These are phyloP conservation scores for Microtus richardsoni DNA, from an alignment of 2,113 vertebrate species.

Conservation along the genomic window DNA sequence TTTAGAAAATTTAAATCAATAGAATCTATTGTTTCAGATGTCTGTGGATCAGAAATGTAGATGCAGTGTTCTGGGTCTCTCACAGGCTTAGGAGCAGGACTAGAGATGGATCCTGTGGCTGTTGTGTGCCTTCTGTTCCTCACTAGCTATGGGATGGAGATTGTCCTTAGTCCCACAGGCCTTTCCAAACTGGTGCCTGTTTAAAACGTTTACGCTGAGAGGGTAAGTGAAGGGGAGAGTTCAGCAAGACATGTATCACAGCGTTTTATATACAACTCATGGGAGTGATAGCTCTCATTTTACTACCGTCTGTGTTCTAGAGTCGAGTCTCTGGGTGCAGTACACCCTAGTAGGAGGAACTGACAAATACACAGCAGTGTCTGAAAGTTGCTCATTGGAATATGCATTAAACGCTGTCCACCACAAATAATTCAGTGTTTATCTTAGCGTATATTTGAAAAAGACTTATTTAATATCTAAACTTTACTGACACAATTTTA, in stretches of 20 bases:
- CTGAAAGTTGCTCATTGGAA: not conserved
- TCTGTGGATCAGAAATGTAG: not conserved
- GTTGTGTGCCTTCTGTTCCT: not conserved
- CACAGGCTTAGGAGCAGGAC: not conserved
- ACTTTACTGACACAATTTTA: slow-evolving; percentile 12
- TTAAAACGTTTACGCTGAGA: not conserved
- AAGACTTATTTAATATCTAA: not conserved
- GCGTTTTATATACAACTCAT: not conserved
- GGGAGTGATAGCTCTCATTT: not conserved
- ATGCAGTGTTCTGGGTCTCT: not conserved
- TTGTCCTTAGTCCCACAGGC: not conserved
- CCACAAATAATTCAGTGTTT: not conserved
- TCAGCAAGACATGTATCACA: not conserved
- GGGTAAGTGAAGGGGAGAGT: not conserved
- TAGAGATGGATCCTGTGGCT: too few species aligned
- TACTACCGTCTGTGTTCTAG: not conserved
- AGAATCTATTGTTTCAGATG: not conserved
- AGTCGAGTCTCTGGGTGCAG: not conserved
- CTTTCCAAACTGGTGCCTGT: not conserved
- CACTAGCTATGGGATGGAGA: not conserved
- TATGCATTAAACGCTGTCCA: not conserved
- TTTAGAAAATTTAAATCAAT: not conserved
- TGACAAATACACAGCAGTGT: not conserved
- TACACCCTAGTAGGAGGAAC: not conserved
- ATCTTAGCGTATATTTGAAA: slow-evolving; percentile 6